A percentile compares a stretch with the other conserved stretches of the same genome.
Evolutionary conservation across 2,888 invertebrate species (phyloP).

Genomic region (Asteroscopus sphinx): DNA sequence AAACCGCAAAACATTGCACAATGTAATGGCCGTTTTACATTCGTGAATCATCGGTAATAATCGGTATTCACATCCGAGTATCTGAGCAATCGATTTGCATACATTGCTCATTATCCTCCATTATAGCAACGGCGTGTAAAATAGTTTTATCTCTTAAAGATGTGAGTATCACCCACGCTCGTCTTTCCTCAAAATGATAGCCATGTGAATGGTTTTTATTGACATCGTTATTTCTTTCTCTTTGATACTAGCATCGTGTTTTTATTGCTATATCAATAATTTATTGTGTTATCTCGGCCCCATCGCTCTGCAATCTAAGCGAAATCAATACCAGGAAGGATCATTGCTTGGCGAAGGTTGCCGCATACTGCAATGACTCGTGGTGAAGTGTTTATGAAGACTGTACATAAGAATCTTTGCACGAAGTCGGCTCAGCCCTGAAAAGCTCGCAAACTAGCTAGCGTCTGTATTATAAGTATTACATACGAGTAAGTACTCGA

Average conservation of each 20-base stretch:
- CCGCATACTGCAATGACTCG: background rate
- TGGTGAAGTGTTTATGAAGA: background rate
- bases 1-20: conserved; percentile 33
- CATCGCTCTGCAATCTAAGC: conserved; percentile 1
- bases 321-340: conserved; percentile 9
- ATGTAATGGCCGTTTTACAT: conserved; percentile 10
- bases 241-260: conserved; percentile 19
- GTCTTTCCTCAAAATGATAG: conserved; percentile 20
- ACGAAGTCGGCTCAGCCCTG: too few relatives aligned
- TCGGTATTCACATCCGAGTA: conserved; percentile 18
- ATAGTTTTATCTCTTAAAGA: conserved; percentile 42
- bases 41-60: conserved; percentile 41
- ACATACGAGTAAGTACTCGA: too few relatives aligned
- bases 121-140: conserved; percentile 33
- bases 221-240: conserved; percentile 10
- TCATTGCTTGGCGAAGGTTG: background rate
- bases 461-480: too few relatives aligned
- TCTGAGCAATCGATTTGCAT: conserved; percentile 51
- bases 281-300: conserved; percentile 26
- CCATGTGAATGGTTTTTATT: conserved; percentile 30
- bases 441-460: too few relatives aligned
- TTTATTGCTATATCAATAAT: conserved; percentile 30
- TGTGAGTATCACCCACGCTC: conserved; percentile 24
- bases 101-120: conserved; percentile 53
- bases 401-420: too few relatives aligned